Evolutionary conservation across 2,797 vertebrate genomes (phyloP).

Genomic region (Sorex maritimensis): DNA sequence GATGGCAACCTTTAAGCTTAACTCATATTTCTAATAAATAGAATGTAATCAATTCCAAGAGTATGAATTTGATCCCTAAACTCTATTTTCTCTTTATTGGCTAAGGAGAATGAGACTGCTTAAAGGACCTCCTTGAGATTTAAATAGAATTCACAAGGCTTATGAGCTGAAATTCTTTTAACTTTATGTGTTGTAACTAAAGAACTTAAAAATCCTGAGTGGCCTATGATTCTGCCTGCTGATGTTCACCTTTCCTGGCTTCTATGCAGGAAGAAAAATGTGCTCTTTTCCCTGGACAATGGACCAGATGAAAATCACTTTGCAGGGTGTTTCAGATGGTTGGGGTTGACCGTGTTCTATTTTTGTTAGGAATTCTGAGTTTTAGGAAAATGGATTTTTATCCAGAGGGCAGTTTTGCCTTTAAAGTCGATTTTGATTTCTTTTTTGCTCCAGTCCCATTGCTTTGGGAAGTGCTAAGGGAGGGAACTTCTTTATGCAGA

Average conservation of each 20-base stretch:
- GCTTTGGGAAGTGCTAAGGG: conserved; percentile 8
- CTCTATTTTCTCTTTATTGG: conserved; percentile 3
- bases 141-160: conserved; percentile 39
- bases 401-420: conserved; percentile 25
- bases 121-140: conserved; percentile 32
- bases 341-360: conserved; percentile 2
- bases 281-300: background rate
- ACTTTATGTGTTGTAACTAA: conserved; percentile 7
- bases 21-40: background rate
- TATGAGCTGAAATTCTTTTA: conserved; percentile 37
- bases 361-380: conserved; percentile 60
- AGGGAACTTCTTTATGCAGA: background rate
- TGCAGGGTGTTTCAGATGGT: background rate
- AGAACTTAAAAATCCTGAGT: background rate
- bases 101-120: background rate
- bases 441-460: background rate
- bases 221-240: background rate
- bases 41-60: background rate
- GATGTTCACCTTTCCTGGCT: background rate
- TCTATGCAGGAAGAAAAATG: background rate
- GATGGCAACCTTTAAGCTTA: background rate
- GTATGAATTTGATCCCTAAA: conserved; percentile 13
- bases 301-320: background rate
- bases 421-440: conserved; percentile 51
- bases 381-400: conserved; percentile 65